Evolutionary conservation across 2,888 invertebrate species (phyloP), one percentile per base, ranked within the genome.

Genomic region (Sphecodes monilicornis): DNA sequence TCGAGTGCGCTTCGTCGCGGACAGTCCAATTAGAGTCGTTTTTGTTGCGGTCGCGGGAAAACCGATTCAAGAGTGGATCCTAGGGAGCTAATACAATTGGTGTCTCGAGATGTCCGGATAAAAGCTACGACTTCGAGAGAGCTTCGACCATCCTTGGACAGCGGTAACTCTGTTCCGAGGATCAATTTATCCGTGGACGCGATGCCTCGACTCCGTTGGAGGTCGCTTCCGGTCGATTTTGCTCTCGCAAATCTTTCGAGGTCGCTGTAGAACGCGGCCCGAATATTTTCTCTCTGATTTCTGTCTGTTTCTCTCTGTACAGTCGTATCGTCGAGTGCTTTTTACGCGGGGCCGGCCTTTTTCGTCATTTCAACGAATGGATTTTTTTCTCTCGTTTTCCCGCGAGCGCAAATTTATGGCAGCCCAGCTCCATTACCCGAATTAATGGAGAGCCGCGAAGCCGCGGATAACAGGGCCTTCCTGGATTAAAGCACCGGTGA

Each of bases 21-120:
- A 69, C 71, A 39, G 6, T 60, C 57, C 81, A 80, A 80, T 80
- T 73, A 80, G 32, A 73, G 69, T 80, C 39, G 76, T 64, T 76
- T 46, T 57, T 13, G n/a, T 18, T 29, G 18, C 36, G 64, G 43
- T 72, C 11, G 54, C 54, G 16, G 18, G 29, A 1, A 64, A 70
- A 78, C 41, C 79, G 60, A 60, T 70, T 64, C 41, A 29, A 11
- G 32, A 29, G 36, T 3, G 18, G 41, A 32, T 79, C 54, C 22
- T 32, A 64, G 32, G 60, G 16, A 32, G 64, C 43, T 29, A 75
- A 64, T 32, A 75, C 74, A 43, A 75, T 64, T 76, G 50, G 50
- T 22, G 22, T 72, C 50, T 46, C 71, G 32, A 46, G 50, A 36
- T 50, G 29, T 72, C 50, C 46, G 46, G 22, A 32, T 54, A 72